These are phyloP conservation scores for Trimorus sp. DNA, from an alignment of 2,888 invertebrate species.

Conservation along the genomic window DNA sequence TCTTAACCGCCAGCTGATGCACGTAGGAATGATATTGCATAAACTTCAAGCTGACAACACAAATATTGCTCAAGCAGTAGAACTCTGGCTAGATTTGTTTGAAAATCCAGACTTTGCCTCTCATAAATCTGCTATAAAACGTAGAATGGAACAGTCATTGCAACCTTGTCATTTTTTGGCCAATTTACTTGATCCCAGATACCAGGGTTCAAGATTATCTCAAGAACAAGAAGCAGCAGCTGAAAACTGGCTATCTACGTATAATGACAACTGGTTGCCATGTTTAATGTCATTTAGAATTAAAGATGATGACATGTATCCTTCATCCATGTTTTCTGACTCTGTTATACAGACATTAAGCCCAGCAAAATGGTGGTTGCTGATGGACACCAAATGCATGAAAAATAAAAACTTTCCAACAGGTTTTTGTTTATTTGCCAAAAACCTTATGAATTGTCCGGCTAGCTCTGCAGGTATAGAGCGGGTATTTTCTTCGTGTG, in stretches of 20 bases:
- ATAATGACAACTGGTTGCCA: constrained; percentile 22
- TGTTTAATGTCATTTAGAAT: constrained; percentile 34
- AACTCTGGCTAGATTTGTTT: constrained; percentile 24
- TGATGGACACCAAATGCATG: constrained; percentile 21
- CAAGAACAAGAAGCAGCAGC: constrained; percentile 19
- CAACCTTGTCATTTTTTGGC: constrained; percentile 27
- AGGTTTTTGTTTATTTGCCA: constrained; percentile 27
- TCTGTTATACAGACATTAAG: constrained; percentile 2
- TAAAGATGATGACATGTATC: constrained; percentile 15
- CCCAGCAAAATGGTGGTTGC: constrained; percentile 28
- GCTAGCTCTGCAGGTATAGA: constrained; percentile 28
- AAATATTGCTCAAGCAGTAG: constrained; percentile 31
- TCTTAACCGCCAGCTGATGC: constrained; percentile 9
- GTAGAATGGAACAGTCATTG: constrained; percentile 10
- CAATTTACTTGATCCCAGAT: constrained; percentile 31
- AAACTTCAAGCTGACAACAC: constrained; percentile 19
- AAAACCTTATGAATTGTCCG: constrained; percentile 29
- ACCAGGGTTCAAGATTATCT: constrained; percentile 11
- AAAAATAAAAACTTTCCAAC: constrained; percentile 21
- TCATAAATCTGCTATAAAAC: constrained; percentile 5
- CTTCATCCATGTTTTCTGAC: constrained; percentile 12
- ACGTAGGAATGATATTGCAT: background rate
- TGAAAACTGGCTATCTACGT: constrained; percentile 14
- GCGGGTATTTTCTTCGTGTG: constrained; percentile 19
- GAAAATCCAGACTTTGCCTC: constrained; percentile 18